A percentile compares a stretch with the other conserved stretches of the same genome.
These are phyloP conservation scores for Ctenopoma multispine DNA, from an alignment of 2,797 vertebrate species.

Conservation along the genomic window DNA sequence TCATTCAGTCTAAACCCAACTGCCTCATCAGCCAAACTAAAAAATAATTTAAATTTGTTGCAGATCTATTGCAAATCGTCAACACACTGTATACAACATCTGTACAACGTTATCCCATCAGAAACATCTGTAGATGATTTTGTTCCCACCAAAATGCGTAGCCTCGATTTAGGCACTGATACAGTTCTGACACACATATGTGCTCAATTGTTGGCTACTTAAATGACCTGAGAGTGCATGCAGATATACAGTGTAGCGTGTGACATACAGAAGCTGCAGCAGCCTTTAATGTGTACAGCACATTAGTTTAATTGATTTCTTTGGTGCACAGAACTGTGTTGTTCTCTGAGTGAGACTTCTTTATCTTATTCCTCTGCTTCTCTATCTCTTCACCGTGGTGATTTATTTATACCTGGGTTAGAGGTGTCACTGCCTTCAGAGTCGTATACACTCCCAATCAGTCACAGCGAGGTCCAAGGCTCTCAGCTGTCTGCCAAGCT, in stretches of 20 bases:
- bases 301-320: conserved; percentile 65
- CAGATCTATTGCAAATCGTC: too few relatives aligned
- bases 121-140: too few relatives aligned
- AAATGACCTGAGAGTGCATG: too few relatives aligned
- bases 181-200: too few relatives aligned
- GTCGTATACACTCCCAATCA: conserved; percentile 55
- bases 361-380: conserved; percentile 52
- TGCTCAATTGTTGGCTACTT: too few relatives aligned
- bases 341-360: conserved; percentile 53
- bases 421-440: conserved; percentile 68
- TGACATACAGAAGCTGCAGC: background rate
- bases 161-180: too few relatives aligned
- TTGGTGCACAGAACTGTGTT: conserved; percentile 28
- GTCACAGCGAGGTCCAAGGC: conserved; percentile 64
- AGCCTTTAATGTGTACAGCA: conserved; percentile 36
- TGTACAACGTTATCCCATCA: too few relatives aligned
- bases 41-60: too few relatives aligned
- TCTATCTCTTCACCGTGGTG: conserved; percentile 56
- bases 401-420: conserved; percentile 68
- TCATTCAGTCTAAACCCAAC: too few relatives aligned
- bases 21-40: too few relatives aligned
- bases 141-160: too few relatives aligned
- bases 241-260: background rate
- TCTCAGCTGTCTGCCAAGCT: conserved; percentile 58
- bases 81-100: too few relatives aligned